Base-by-base conservation (phyloP, 1,140 invertebrate species). In the Samia ricini region DNA sequence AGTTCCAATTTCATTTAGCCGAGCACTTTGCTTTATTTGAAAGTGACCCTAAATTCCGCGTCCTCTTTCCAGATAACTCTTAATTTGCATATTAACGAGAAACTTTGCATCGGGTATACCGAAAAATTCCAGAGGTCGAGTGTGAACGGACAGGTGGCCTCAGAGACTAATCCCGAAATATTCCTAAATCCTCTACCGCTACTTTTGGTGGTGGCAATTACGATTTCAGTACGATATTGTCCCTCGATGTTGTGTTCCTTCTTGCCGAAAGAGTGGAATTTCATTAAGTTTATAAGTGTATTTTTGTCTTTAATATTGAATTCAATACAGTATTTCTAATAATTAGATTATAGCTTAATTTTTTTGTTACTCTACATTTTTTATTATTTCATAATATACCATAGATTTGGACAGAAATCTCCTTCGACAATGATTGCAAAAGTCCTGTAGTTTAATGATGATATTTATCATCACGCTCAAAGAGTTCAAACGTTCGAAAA, bases 31-130 rank as follows among this genome's bases (percentile, higher is more conserved):
- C 69, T 71, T 77, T 76, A 77, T 75, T 72, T 69, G 68, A 79
- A 82, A 79, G 76, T 81, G 76, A 81, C 80, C 78, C 76, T 79
- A 77, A 83, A 75, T 78, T 74, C 66, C 56, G 68, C 65, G 70
- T 81, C 79, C 76, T 81, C 76, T 68, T 72, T 69, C 64, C 81
- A 79, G 83, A 82, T 81, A 78, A 83, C 77, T 83, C 74, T 83
- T 81, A 83, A 86, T 86, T 86, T 86, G 79, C 83, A 86, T 86
- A 84, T 80, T 86, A 86, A 86, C 81, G 79, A 86, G 83, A 86
- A 83, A 86, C 80, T 86, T 80, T 84, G 83, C 80, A 80, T 83
- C 76, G 73, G 68, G 65, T 71, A 74, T 78, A 76, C 71, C 74
- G 79, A 84, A 86, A 84, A 86, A 86, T 81, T 80, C 75, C 67